Conservation (phyloP, 2,113 vertebrate genomes). For the Smithornis capensis region DNA sequence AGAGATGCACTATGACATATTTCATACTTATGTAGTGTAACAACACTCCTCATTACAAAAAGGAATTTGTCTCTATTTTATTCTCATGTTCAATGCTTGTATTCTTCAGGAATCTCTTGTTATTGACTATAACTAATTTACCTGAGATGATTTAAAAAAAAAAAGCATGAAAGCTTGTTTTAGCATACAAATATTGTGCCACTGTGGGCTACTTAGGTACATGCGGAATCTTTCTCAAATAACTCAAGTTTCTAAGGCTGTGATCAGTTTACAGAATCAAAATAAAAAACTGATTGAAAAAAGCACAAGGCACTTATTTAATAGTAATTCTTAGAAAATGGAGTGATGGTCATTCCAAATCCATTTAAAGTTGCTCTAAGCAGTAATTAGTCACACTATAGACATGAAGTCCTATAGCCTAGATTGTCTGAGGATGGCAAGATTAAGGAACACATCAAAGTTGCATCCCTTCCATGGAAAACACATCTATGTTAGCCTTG, state of each 20-base stretch:
- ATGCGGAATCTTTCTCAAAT: not conserved
- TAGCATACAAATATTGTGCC: not conserved
- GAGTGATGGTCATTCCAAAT: slow-evolving; percentile 11
- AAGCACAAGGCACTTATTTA: slow-evolving; percentile 68
- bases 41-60: not conserved
- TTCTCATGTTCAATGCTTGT: not conserved
- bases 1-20: not conserved
- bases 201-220: not conserved
- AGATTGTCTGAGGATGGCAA: slow-evolving; percentile 56
- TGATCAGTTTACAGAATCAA: not conserved
- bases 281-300: slow-evolving; percentile 29
- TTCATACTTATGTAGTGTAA: not conserved
- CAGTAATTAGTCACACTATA: slow-evolving; percentile 5
- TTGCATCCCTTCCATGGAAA: not conserved
- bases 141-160: slow-evolving; percentile 28
- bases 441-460: not conserved
- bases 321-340: slow-evolving; percentile 5
- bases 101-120: not conserved
- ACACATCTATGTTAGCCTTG: not conserved
- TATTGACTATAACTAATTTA: not conserved
- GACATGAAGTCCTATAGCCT: not conserved
- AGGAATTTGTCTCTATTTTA: not conserved
- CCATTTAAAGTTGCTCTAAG: slow-evolving; percentile 26
- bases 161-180: not conserved
- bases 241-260: slow-evolving; percentile 24